These are phyloP conservation scores for Hyperoodon ampullatus DNA, from an alignment of 2,113 vertebrate species.

Conservation along the genomic window DNA sequence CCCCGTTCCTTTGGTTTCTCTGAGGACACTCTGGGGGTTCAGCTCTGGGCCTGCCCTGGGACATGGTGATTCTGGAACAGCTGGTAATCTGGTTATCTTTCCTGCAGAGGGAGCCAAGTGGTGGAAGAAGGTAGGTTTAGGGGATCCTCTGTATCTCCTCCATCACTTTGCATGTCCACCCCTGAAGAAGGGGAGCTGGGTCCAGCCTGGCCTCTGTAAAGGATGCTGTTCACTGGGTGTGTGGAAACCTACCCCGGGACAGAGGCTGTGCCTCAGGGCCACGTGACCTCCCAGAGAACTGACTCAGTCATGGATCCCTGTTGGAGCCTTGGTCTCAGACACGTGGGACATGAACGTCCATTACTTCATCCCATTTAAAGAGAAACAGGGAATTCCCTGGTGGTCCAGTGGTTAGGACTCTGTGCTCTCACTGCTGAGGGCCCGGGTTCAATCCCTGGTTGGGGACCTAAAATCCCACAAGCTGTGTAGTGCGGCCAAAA, in stretches of 20 bases:
- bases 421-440: not conserved
- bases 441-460: not conserved
- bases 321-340: not conserved
- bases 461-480: not conserved
- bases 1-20: not conserved
- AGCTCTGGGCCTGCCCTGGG: not conserved
- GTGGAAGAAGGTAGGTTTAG: not conserved
- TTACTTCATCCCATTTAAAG: not conserved
- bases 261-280: not conserved
- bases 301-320: fast-evolving
- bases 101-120: too few relatives aligned
- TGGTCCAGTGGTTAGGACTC: not conserved
- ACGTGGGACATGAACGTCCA: not conserved
- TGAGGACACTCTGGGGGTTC: not conserved
- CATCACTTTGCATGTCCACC: not conserved
- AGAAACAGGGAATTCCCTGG: not conserved
- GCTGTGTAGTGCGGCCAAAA: not conserved
- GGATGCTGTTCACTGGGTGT: not conserved
- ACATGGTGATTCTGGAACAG: fast-evolving
- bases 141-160: too few relatives aligned
- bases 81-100: fast-evolving
- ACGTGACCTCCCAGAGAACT: fast-evolving
- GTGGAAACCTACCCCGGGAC: fast-evolving
- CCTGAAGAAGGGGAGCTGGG: not conserved
- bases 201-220: not conserved